Evolutionary conservation across 1,140 invertebrate genomes (phyloP).

Genomic region (Caenorhabditis inopinata): DNA sequence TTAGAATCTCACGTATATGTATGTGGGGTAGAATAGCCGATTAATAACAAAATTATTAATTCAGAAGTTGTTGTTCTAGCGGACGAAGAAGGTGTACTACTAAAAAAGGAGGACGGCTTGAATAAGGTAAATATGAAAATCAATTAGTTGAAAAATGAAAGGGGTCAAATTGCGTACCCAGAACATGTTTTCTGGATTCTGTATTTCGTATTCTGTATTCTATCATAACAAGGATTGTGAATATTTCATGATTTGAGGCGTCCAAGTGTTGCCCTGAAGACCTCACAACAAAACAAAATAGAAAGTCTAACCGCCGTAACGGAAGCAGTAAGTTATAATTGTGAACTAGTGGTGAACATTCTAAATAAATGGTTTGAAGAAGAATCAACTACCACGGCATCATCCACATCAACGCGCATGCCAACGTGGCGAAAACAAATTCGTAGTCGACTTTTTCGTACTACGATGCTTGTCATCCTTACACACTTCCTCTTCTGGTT

Average conservation of each 20-base stretch:
- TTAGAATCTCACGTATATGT: too few species aligned
- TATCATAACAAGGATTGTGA: background rate
- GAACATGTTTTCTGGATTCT: too few species aligned
- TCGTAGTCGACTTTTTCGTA: slow-evolving; percentile 56
- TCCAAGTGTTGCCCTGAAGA: background rate
- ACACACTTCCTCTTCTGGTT: slow-evolving; percentile 62
- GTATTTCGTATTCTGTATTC: background rate
- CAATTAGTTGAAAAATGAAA: too few species aligned
- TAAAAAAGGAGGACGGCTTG: background rate
- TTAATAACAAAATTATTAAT: background rate
- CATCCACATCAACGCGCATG: background rate
- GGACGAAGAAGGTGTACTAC: background rate
- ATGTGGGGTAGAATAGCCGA: too few species aligned
- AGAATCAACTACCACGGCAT: background rate
- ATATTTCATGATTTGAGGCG: background rate
- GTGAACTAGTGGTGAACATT: background rate
- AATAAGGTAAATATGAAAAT: too few species aligned
- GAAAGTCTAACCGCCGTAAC: background rate
- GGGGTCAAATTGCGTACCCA: too few species aligned
- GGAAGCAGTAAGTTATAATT: background rate
- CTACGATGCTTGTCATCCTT: slow-evolving; percentile 60
- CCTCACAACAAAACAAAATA: background rate
- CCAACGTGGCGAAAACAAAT: slow-evolving; percentile 59
- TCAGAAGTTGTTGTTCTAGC: background rate
- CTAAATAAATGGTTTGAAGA: background rate